phyloP scores from a whole-genome alignment of 2,797 vertebrate genomes.

The Helarctos malayanus region DNA sequence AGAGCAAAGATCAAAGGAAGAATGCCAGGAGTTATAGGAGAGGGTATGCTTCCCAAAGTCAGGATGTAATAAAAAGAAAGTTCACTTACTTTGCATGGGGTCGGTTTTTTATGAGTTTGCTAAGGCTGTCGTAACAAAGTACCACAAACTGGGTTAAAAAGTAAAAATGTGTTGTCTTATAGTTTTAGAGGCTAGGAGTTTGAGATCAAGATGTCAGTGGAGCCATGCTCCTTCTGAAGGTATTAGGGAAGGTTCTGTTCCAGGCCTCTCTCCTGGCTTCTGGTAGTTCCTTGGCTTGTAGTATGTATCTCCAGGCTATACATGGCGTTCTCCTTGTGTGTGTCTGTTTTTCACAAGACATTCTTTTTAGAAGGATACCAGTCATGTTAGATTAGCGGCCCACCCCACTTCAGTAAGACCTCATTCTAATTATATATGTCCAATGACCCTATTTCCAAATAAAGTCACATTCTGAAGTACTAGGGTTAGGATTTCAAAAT shows the following conservation, averaged over 20 bases:
- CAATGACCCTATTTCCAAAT: background rate
- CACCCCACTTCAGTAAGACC: background rate
- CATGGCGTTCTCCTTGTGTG: rapidly evolving
- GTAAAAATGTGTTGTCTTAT: background rate
- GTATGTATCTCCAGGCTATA: background rate
- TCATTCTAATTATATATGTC: background rate
- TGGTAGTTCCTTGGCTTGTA: background rate
- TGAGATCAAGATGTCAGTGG: background rate
- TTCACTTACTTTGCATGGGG: background rate
- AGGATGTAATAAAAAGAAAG: background rate
- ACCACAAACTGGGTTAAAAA: background rate
- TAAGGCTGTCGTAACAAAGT: background rate
- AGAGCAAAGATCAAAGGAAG: background rate
- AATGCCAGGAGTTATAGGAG: background rate
- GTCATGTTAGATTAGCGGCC: background rate
- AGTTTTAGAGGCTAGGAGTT: background rate
- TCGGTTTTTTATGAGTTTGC: background rate
- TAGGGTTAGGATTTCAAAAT: background rate
- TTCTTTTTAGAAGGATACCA: background rate
- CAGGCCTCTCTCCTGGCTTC: background rate
- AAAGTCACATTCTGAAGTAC: background rate
- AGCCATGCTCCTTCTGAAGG: too few relatives aligned
- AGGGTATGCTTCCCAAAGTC: background rate
- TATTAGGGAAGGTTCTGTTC: background rate
- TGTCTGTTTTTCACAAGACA: background rate